Percentiles rank a stretch among this genome's conserved stretches.
Conservation (phyloP, 2,888 invertebrate genomes). For the Lamproptera curius region DNA sequence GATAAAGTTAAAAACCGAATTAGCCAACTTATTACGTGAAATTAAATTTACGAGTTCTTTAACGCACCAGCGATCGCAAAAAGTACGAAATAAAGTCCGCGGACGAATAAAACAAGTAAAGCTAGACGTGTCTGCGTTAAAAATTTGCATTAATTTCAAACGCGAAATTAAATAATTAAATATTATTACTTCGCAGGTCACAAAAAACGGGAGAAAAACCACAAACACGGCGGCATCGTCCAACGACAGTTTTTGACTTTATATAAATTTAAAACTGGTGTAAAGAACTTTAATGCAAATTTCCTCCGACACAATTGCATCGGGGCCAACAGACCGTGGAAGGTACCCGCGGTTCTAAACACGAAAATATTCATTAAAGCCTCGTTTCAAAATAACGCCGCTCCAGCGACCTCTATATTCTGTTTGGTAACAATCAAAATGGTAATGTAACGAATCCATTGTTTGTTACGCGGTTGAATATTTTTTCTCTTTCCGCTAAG, state of each 20-base stretch:
- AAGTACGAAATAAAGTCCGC: too few relatives aligned
- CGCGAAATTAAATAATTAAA: not conserved
- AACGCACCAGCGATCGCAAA: too few relatives aligned
- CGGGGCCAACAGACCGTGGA: conserved; percentile 54
- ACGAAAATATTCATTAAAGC: conserved; percentile 53
- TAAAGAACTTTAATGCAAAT: conserved; percentile 73
- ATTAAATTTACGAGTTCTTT: too few relatives aligned
- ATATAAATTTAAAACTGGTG: too few relatives aligned
- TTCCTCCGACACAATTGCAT: conserved; percentile 55
- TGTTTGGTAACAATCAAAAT: conserved; percentile 29
- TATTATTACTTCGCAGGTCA: too few relatives aligned
- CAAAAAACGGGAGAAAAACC: not conserved
- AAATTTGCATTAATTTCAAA: conserved; percentile 1
- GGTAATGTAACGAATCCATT: conserved; percentile 27
- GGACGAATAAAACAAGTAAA: too few relatives aligned
- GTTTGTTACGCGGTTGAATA: conserved; percentile 18
- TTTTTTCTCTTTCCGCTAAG: conserved; percentile 18
- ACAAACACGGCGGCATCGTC: not conserved
- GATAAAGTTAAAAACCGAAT: too few relatives aligned
- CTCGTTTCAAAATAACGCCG: conserved; percentile 40
- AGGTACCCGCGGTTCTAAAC: conserved; percentile 41
- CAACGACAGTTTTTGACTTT: conserved; percentile 36
- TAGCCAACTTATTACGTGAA: too few relatives aligned
- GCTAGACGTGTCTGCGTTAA: not conserved
- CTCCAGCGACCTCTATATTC: conserved; percentile 24